These are phyloP conservation scores for Echinarachnius parma DNA, from an alignment of 53 echinoderm and acorn worm genomes.

Conservation along the genomic window DNA sequence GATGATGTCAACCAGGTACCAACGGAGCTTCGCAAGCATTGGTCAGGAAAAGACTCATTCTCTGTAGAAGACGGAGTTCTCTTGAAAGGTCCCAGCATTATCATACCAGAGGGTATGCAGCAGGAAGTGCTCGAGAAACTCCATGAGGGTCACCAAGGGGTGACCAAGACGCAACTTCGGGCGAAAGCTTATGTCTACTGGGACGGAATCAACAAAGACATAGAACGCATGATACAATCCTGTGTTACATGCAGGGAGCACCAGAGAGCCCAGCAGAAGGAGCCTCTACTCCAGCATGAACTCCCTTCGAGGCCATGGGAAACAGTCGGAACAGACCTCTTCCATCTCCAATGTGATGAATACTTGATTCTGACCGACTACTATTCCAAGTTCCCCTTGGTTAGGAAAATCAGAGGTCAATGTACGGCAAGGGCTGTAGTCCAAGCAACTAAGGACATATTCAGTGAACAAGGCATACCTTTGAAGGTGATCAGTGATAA, in stretches of 20 bases:
- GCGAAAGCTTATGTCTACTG: slow-evolving; percentile 33
- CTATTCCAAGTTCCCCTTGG: slow-evolving; percentile 48
- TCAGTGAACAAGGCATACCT: slow-evolving; percentile 45
- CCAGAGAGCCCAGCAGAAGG: slow-evolving; percentile 23
- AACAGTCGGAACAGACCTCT: slow-evolving; percentile 40
- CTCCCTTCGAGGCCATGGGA: slow-evolving; percentile 39
- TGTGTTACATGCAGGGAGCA: slow-evolving; percentile 41
- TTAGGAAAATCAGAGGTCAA: slow-evolving; percentile 35
- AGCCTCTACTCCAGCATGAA: slow-evolving; percentile 46
- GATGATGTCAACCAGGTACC: slow-evolving; percentile 16
- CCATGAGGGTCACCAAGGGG: slow-evolving; percentile 45
- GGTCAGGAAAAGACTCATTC: slow-evolving; percentile 35
- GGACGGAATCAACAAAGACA: slow-evolving; percentile 43
- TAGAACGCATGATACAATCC: slow-evolving; percentile 14
- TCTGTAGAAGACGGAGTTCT: slow-evolving; percentile 43
- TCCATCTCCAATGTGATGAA: background rate
- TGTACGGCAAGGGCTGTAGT: slow-evolving; percentile 32
- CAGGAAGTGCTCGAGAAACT: slow-evolving; percentile 22
- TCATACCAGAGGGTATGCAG: slow-evolving; percentile 38
- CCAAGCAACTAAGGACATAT: slow-evolving; percentile 12
- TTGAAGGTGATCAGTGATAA: slow-evolving; percentile 43
- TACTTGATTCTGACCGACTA: slow-evolving; percentile 30
- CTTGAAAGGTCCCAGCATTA: slow-evolving; percentile 36
- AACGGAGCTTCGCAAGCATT: slow-evolving; percentile 31
- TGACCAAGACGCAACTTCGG: slow-evolving; percentile 41